phyloP scores from a whole-genome alignment of 2,888 invertebrate species.

The Lasius platythorax region DNA sequence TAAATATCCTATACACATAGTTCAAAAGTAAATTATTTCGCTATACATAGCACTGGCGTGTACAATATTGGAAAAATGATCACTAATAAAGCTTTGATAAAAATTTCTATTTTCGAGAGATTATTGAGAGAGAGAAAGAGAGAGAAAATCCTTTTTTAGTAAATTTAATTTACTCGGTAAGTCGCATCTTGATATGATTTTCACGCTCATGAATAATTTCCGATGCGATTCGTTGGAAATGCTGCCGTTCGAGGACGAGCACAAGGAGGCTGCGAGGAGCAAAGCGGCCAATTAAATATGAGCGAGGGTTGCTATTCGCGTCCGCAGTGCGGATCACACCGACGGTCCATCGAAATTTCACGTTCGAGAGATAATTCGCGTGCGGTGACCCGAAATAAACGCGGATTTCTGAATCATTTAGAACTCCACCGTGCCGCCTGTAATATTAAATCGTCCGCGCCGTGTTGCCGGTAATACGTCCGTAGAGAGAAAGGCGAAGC shows the following conservation, averaged over 20 bases:
- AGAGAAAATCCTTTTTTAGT: background rate
- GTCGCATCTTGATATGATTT: constrained; percentile 34
- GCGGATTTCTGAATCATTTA: constrained; percentile 50
- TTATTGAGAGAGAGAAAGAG: background rate
- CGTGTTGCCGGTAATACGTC: constrained; percentile 14
- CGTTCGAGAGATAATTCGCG: constrained; percentile 49
- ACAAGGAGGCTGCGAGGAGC: constrained; percentile 24
- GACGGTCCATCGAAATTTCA: constrained; percentile 21
- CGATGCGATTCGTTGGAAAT: constrained; percentile 26
- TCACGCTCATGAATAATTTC: constrained; percentile 70
- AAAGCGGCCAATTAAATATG: constrained; percentile 67
- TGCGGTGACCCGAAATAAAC: constrained; percentile 52
- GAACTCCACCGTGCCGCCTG: constrained; percentile 21
- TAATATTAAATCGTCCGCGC: constrained; percentile 45
- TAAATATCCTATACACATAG: background rate
- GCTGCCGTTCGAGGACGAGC: constrained; percentile 12
- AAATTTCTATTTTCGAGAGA: constrained; percentile 28
- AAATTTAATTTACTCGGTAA: constrained; percentile 2
- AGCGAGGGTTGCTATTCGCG: constrained; percentile 53
- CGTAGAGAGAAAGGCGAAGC: background rate
- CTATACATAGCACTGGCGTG: background rate
- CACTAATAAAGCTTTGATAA: background rate
- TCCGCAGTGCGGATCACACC: constrained; percentile 6
- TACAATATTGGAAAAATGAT: constrained; percentile 17
- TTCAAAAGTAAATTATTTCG: background rate